A percentile compares a stretch with the other conserved stretches of the same genome.
Conservation (phyloP, 64 coral and sea anemone genomes). For the Hydrozoanthus tunicans region DNA sequence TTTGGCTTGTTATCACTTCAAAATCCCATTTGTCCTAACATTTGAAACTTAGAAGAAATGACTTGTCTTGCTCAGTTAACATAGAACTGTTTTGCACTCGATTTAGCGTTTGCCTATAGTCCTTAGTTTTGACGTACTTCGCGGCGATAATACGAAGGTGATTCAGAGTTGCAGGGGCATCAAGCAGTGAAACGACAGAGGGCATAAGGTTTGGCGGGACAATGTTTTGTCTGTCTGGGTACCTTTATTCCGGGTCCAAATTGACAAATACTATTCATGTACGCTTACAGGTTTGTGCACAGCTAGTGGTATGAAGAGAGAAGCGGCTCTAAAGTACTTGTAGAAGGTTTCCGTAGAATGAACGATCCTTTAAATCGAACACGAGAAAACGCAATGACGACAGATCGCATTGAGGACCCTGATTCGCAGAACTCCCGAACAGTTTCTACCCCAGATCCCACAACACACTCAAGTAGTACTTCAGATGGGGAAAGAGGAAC, state of each 20-base stretch:
- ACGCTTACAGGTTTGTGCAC: neutral
- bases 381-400: slow-evolving; percentile 62
- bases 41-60: neutral
- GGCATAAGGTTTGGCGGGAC: slow-evolving; percentile 33
- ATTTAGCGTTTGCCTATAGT: slow-evolving; percentile 7
- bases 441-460: slow-evolving; percentile 53
- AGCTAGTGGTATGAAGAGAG: slow-evolving; percentile 57
- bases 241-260: neutral
- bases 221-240: slow-evolving; percentile 33
- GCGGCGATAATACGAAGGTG: neutral
- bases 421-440: slow-evolving; percentile 56
- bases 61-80: neutral
- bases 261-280: neutral
- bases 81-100: neutral
- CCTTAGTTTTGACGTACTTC: slow-evolving; percentile 22
- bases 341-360: slow-evolving; percentile 56
- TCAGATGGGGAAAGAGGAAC: slow-evolving; percentile 51
- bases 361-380: slow-evolving; percentile 59
- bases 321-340: slow-evolving; percentile 28
- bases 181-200: slow-evolving; percentile 54
- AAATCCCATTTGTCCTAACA: neutral
- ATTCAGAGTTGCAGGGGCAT: slow-evolving; percentile 25
- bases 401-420: slow-evolving; percentile 54
- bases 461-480: slow-evolving; percentile 46
- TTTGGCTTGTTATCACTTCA: slow-evolving; percentile 10